Conservation (phyloP, 1,140 invertebrate species). For the Bactericera cockerelli region DNA sequence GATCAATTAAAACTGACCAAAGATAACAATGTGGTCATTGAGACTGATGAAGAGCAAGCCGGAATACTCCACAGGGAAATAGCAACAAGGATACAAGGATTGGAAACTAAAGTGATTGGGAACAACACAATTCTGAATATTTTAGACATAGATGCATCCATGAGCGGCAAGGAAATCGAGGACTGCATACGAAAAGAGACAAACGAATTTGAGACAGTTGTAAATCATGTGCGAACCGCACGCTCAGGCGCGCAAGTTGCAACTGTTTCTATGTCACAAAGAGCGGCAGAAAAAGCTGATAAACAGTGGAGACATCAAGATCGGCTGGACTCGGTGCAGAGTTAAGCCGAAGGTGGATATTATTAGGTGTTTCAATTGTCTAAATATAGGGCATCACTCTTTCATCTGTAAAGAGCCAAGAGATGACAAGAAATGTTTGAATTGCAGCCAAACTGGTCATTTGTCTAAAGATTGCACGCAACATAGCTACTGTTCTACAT, state of each 20-base stretch:
- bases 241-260: background rate
- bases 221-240: background rate
- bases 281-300: background rate
- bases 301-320: background rate
- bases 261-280: background rate
- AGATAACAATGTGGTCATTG: no score
- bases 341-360: background rate
- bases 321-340: no score
- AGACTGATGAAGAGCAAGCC: no score
- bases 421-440: background rate
- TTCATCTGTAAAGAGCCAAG: background rate
- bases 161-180: background rate
- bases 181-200: background rate
- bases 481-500: background rate
- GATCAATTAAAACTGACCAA: no score
- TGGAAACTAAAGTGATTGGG: background rate
- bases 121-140: background rate
- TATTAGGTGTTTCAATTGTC: no score
- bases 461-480: background rate
- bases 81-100: background rate
- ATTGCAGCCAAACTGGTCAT: background rate
- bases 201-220: background rate
- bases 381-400: background rate
- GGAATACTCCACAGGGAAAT: no score
- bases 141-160: background rate